Base-by-base conservation (phyloP, 2,888 invertebrate species). In the Papilio gigon region DNA sequence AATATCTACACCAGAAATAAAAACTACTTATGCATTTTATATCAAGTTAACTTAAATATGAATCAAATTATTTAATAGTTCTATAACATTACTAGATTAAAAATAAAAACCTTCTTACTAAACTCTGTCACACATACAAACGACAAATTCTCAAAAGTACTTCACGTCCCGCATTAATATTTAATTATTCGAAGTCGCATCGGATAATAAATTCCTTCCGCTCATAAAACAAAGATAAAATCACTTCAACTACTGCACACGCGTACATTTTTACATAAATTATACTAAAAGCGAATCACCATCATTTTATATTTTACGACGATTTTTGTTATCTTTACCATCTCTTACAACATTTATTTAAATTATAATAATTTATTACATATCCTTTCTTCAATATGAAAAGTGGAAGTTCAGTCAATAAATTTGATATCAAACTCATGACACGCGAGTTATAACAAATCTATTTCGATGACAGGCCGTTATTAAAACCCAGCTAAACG, bases 171-270 rank as follows among this genome's bases (percentile, higher is more conserved):
- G 44, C 64, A 59, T 68, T 68, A 64, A 64, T 47, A 64, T 68
- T 64, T 64, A 64, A 68, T 64, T 64, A 59, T 59, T 47, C 59
- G 40, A 40, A 58, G 12, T 22, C 22, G 14, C 50, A 63, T 59
- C 35, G 64, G 59, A 68, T 64, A 68, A 60, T 59, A 59, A 59
- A 59, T 37, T 59, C 35, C 68, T 59, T 68, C 64, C 59, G 64
- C 68, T 50, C 63, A 64, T 68, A 68, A 68, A 68, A 68, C 59
- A 64, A 62, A 44, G 68, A 68, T 68, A 64, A 68, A 59, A 59
- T 68, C 63, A 63, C 68, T 25, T 44, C 63, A 56, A 35, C 47
- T 5, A 20, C 12, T 22, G 33, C 68, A 50, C 68, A 50, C 64
- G 64, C 22, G 14, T 30, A 47, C 30, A 59, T 50, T 68, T 59